A percentile compares a stretch with the other conserved stretches of the same genome.
These are phyloP conservation scores for Popillia japonica DNA, from an alignment of 1,140 invertebrate genomes.

Conservation along the genomic window DNA sequence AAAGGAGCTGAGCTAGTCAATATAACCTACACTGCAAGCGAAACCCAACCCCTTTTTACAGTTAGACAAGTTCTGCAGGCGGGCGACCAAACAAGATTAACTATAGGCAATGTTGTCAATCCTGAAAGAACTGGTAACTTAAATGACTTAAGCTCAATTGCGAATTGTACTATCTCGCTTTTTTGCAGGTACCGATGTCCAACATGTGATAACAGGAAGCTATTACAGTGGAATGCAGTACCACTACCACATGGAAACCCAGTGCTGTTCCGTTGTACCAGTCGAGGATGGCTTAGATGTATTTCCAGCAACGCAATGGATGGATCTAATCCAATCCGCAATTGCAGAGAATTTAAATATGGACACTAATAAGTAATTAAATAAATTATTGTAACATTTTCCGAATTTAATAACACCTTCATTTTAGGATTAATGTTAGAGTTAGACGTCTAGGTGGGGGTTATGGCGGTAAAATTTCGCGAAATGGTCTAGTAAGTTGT, in stretches of 20 bases:
- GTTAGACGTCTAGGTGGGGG: slow-evolving; percentile 74
- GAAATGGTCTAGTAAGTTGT: slow-evolving; percentile 61
- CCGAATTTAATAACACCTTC: neutral
- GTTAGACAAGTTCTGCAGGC: slow-evolving; percentile 65
- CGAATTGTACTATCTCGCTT: neutral
- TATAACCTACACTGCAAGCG: slow-evolving; percentile 68
- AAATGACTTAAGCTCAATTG: neutral
- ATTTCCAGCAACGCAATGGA: slow-evolving; percentile 71
- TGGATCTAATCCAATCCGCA: slow-evolving; percentile 69
- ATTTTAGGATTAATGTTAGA: slow-evolving; percentile 66
- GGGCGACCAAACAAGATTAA: slow-evolving; percentile 45
- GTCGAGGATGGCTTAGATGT: slow-evolving; percentile 72
- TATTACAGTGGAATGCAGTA: slow-evolving; percentile 64
- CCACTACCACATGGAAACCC: slow-evolving; percentile 72
- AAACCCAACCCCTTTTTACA: slow-evolving; percentile 66
- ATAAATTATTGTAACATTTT: no score
- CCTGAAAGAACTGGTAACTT: slow-evolving; percentile 48
- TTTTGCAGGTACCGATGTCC: slow-evolving; percentile 47
- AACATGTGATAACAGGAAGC: slow-evolving; percentile 60
- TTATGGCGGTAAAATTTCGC: slow-evolving; percentile 72
- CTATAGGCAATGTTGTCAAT: slow-evolving; percentile 44
- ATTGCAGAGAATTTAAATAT: slow-evolving; percentile 68
- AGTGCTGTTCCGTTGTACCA: slow-evolving; percentile 69
- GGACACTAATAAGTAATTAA: slow-evolving; percentile 63
- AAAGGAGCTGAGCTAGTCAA: slow-evolving; percentile 72